Evolutionary conservation across 30 jellyfish, hydroid and myxozoan genomes (phyloP), one percentile per base, ranked within the genome.

Genomic region (Hydractinia echinata): DNA sequence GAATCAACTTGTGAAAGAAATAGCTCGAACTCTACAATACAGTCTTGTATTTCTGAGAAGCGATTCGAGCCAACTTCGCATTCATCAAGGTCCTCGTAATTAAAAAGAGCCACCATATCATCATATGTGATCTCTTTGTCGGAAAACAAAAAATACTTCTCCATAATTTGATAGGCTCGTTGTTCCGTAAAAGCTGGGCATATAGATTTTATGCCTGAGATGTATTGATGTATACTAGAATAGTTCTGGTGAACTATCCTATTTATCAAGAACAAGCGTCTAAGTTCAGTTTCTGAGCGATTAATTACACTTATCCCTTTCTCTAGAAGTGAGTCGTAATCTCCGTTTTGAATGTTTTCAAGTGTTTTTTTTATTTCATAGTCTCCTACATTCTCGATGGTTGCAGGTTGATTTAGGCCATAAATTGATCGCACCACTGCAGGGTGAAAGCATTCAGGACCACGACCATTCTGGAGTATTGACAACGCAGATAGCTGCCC

Each of bases 401-500:
- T 10, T 10, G 11, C 51, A 10, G 78, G 78, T 67, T 67, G 78
- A 15, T 67, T 48, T 10, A 67, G 11, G 14, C 51, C 78, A 67
- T 13, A 67, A 15, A 67, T 16, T 10, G 19, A 15, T 13, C 78
- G 78, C 21, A 67, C 78, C 11, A 67, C 14, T 10, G 78, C 20
- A 21, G 20, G 51, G 51, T 76, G 84, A 8, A 76, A 58, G 79
- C 84, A 76, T 53, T 76, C 84, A 51, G 84, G 84, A 15, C 84
- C 84, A 14, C 84, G 81, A 16, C 84, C 84, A 76, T 51, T 76
- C 15, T 21, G 30, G 19, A 76, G 50, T 16, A 76, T 76, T 58
- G 84, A 76, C 19, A 54, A 51, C 53, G 79, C 84, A 76, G 54
- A 16, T 18, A 76, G 20, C 84, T 76, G 84, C 20, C 84, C 84